Evolutionary conservation across 2,888 invertebrate genomes (phyloP).

Genomic region (Leptinotarsa haldemani): DNA sequence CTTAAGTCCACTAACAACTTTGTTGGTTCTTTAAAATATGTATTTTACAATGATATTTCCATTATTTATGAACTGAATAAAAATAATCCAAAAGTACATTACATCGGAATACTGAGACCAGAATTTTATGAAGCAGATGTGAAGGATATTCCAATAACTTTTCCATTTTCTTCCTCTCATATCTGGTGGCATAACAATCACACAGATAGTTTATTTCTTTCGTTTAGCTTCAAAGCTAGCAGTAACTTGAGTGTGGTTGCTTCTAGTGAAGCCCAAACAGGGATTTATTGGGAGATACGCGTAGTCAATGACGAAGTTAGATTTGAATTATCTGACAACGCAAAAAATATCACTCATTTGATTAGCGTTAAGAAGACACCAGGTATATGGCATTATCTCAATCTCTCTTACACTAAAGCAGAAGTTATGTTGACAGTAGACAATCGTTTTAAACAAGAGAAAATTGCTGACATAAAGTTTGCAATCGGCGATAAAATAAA

Average conservation of each 20-base stretch:
- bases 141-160: conserved; percentile 89
- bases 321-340: conserved; percentile 81
- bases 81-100: conserved; percentile 81
- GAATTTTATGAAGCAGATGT: conserved; percentile 88
- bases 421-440: conserved; percentile 79
- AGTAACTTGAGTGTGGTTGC: conserved; percentile 84
- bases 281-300: conserved; percentile 90
- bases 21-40: conserved; percentile 88
- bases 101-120: conserved; percentile 75
- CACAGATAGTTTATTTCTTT: conserved; percentile 78
- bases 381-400: conserved; percentile 86
- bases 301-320: conserved; percentile 87
- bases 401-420: conserved; percentile 80
- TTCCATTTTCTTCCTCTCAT: conserved; percentile 90
- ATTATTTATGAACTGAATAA: conserved; percentile 89
- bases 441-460: conserved; percentile 76
- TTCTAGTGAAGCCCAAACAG: conserved; percentile 82
- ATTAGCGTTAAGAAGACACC: conserved; percentile 85
- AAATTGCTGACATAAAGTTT: conserved; percentile 61
- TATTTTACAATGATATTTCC: conserved; percentile 93
- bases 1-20: conserved; percentile 68
- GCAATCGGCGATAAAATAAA: conserved; percentile 66
- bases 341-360: conserved; percentile 81
- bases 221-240: conserved; percentile 89
- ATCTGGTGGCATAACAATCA: conserved; percentile 89